Conservation (phyloP, 2,888 invertebrate species). For the Drosophila nr. perissopoda region DNA sequence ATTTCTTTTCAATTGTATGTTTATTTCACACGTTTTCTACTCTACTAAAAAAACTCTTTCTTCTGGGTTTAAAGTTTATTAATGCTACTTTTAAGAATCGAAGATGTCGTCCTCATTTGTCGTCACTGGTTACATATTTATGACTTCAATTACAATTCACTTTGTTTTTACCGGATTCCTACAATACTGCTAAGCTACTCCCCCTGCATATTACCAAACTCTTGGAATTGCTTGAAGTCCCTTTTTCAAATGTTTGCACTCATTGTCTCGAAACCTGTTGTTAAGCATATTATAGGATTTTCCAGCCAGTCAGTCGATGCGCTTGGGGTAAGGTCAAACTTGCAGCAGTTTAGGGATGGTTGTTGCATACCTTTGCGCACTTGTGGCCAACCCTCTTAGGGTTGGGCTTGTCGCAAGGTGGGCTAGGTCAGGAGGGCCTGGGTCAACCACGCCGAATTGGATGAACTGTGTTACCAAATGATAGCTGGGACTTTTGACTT, state of each 20-base stretch:
- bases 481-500: conserved; percentile 36
- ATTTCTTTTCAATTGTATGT: not conserved
- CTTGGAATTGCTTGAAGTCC: not conserved
- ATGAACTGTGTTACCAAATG: conserved; percentile 58
- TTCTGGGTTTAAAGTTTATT: too few species aligned
- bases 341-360: conserved; percentile 9
- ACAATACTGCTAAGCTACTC: too few species aligned
- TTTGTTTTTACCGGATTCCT: not conserved
- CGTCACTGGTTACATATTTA: too few species aligned
- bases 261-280: conserved; percentile 20
- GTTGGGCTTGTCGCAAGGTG: conserved; percentile 31
- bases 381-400: conserved; percentile 23
- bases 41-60: not conserved
- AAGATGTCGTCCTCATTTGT: not conserved
- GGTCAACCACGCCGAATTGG: conserved; percentile 13
- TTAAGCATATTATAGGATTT: conserved; percentile 11
- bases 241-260: not conserved
- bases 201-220: not conserved
- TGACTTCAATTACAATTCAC: not conserved
- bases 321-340: conserved; percentile 19
- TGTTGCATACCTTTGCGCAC: conserved; percentile 15
- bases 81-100: not conserved
- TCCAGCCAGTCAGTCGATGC: not conserved
- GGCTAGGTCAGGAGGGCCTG: conserved; percentile 46
- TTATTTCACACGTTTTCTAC: not conserved